phyloP scores from a whole-genome alignment of 2,888 invertebrate genomes.

The Clanis bilineata region DNA sequence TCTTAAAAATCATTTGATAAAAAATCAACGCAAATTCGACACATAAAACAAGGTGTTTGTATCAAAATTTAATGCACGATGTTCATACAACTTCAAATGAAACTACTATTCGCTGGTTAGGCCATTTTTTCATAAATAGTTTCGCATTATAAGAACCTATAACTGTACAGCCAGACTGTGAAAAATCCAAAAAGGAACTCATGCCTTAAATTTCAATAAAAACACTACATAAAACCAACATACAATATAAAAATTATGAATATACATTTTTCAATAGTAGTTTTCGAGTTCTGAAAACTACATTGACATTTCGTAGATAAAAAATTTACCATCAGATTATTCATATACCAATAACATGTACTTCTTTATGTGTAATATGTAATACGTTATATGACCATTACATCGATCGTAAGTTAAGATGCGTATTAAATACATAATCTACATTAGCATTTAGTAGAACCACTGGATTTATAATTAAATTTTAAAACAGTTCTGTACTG shows the following conservation, averaged over 20 bases:
- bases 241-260: constrained; percentile 32
- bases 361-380: no score
- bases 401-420: constrained; percentile 25
- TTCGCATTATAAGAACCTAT: no score
- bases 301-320: constrained; percentile 46
- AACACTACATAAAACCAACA: constrained; percentile 24
- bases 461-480: neutral
- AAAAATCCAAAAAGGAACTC: neutral
- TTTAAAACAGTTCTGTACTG: neutral
- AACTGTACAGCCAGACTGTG: neutral
- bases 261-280: constrained; percentile 54
- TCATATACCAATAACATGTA: constrained; percentile 5
- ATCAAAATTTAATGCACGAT: constrained; percentile 2
- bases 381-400: neutral
- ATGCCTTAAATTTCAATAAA: constrained; percentile 1
- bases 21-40: constrained; percentile 31
- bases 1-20: constrained; percentile 44
- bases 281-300: constrained; percentile 70
- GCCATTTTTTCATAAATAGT: no score
- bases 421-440: neutral
- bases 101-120: neutral
- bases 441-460: constrained; percentile 31
- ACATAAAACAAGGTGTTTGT: constrained; percentile 26
- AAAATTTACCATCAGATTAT: neutral
- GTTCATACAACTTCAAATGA: neutral